Conservation (phyloP, 2,113 vertebrate species). For the Chionodraco myersi region DNA sequence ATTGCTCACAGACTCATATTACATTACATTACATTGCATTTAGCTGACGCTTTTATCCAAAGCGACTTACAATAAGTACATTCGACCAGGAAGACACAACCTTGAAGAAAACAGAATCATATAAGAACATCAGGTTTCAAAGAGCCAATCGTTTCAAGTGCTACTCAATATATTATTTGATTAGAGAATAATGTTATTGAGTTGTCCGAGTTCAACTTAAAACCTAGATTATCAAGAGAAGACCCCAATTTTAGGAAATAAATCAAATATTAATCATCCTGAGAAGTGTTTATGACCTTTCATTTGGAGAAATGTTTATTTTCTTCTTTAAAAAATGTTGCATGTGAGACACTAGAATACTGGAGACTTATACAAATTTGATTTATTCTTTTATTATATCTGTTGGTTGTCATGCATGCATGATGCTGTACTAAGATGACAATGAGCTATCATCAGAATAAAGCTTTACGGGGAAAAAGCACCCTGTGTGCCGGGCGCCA, state of each 20-base stretch:
- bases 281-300: not conserved
- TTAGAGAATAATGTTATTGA: not conserved
- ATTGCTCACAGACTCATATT: not conserved
- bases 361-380: not conserved
- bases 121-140: too few relatives aligned
- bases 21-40: too few relatives aligned
- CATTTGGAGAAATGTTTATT: too few relatives aligned
- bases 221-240: not conserved
- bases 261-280: conserved; percentile 8
- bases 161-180: conserved; percentile 2
- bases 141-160: too few relatives aligned
- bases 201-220: not conserved
- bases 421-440: not conserved
- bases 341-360: not conserved
- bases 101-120: too few relatives aligned
- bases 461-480: not conserved
- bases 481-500: not conserved
- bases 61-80: too few relatives aligned
- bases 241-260: not conserved
- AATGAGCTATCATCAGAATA: not conserved
- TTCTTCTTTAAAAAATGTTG: not conserved
- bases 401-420: not conserved
- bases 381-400: not conserved
- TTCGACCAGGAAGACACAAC: too few relatives aligned
- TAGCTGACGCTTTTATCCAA: too few relatives aligned